Base-by-base conservation (phyloP, 2,113 vertebrate species). In the Corythaeola cristata region DNA sequence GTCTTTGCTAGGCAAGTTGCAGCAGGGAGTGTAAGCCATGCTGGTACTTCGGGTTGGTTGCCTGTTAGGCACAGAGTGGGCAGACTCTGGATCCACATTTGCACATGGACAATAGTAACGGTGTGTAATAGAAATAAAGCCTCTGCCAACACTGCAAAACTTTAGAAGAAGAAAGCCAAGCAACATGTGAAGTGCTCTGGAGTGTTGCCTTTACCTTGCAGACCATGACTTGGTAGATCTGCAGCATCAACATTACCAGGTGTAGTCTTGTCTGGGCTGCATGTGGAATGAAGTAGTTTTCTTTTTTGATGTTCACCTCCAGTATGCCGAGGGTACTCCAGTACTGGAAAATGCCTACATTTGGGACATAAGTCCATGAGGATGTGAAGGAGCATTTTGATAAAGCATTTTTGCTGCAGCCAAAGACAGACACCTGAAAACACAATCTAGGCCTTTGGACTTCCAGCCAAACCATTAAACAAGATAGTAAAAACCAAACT, bases 31-130 rank as follows among this genome's bases (percentile, higher is more conserved):
- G 4, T 32, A 66, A 80, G 9, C 21, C 16, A 3, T 45, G 21
- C 8, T 6, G 0, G 12, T 39, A 47, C 11, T 2, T 73, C 16
- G 21, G 23, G 16, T 15, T 62, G 18, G 4, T 35, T 73, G 22
- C 24, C 41, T 37, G 2, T 33, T 75, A 27, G 24, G 16, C 45
- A 18, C 0, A 0, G 4, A 8, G 4, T 49, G 27, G 49, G 8
- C 59, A 67, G 26, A 30, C 12, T 45, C 41, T 44, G 39, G 11
- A 8, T 88, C 41, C 24, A 27, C 4, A 2, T 69, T 44, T 80
- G 11, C 53, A 53, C 2, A 12, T 24, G 20, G 50, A 20, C 7
- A 10, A 67, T 5, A 41, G 28, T 8, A 17, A 39, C 15, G 45
- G 4, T 41, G 21, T 53, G 10, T 33, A 44, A 15, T 4, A 37